Evolutionary conservation across 2,113 vertebrate species (phyloP).

Genomic region (Daboia siamensis): DNA sequence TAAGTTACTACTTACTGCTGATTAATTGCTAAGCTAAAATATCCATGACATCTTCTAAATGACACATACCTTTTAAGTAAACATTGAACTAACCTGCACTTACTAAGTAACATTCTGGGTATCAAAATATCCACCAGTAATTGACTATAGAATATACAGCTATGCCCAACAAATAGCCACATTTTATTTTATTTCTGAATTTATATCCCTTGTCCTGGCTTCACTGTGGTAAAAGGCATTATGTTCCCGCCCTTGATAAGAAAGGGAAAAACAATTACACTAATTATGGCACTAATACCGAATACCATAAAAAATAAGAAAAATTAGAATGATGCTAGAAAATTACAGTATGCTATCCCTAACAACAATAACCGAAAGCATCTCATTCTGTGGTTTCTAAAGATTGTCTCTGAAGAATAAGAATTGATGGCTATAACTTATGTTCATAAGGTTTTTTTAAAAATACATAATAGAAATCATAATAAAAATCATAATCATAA

Average conservation of each 20-base stretch:
- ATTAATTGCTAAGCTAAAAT: conserved; percentile 34
- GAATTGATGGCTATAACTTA: background rate
- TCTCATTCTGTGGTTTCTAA: background rate
- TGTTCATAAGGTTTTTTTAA: background rate
- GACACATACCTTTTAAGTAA: background rate
- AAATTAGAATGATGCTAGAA: background rate
- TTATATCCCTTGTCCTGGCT: background rate
- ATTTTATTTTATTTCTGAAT: background rate
- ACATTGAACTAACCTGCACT: background rate
- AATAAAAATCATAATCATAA: no score
- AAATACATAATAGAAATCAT: no score
- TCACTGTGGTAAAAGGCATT: background rate
- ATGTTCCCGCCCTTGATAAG: background rate
- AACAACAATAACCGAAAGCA: background rate
- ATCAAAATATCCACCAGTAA: background rate
- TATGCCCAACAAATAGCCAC: background rate
- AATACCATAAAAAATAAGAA: background rate
- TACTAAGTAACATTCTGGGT: background rate
- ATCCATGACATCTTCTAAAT: background rate
- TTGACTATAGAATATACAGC: background rate
- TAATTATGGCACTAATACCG: background rate
- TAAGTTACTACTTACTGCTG: background rate
- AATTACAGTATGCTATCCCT: background rate
- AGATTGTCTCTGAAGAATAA: background rate
- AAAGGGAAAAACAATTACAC: background rate